Base-by-base conservation (phyloP, 2,888 invertebrate species). In the Rhaphigaster nebulosa region DNA sequence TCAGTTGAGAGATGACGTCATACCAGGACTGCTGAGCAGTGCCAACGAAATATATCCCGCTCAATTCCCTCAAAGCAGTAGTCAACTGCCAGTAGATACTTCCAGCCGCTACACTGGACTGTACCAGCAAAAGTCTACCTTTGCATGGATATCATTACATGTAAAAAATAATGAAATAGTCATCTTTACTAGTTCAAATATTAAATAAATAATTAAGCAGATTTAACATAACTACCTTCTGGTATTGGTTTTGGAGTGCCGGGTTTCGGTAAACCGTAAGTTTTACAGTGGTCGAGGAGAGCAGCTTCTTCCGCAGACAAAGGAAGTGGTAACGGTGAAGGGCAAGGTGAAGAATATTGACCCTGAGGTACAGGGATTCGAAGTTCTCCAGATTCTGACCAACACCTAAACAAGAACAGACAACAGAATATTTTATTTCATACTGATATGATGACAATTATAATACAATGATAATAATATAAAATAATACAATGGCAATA, bases 301-400 rank as follows among this genome's bases (percentile, higher is more conserved):
- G 95, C 95, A 92, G 96, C 95, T 93, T 97, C 97, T 52, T 97
- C 97, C 0, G 95, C 95, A 0, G 97, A 96, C 95, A 97, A 96
- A 93, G 97, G 96, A 93, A 97, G 95, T 0, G 97, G 97, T 76
- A 97, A 96, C 0, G 97, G 97, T 92, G 97, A 97, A 38, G 92
- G 92, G 90, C 92, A 92, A 6, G 93, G 93, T 23, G 93, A 93
- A 65, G 93, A 92, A 56, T 92, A 92, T 12, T 89, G 89, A 5
- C 89, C 89, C 13, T 92, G 93, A n/a, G 94, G 94, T 90, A 95
- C 94, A 0, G 95, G 95, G 92, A 95, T 95, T 93, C 95, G 95
- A 52, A 95, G 93, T 93, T 95, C 95, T 4, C 91, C 91, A 34
- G 89, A 89, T 26, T 92, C 92, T 23, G 91, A 89, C 91, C 92